Percentiles rank a stretch among this genome's conserved stretches.
Conservation (phyloP, 2,888 invertebrate genomes). For the Subacronicta megacephala region DNA sequence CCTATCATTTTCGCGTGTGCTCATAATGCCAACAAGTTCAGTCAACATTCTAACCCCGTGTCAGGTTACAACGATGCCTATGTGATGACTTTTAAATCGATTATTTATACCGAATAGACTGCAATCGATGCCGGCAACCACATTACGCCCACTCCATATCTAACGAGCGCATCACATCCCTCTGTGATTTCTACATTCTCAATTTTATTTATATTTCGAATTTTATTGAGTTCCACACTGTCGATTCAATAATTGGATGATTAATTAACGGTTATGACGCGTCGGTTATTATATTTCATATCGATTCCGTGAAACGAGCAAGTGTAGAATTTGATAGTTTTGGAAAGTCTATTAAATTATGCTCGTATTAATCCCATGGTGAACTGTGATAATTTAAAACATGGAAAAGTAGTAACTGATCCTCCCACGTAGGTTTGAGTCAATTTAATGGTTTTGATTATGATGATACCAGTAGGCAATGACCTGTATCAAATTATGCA, state of each 20-base stretch:
- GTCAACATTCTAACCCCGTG: conserved; percentile 72
- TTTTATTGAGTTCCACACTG: conserved; percentile 49
- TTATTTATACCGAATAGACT: conserved; percentile 78
- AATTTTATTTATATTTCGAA: conserved; percentile 64
- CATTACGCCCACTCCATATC: conserved; percentile 77
- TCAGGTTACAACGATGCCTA: conserved; percentile 73
- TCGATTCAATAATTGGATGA: conserved; percentile 45
- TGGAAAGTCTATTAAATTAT: conserved; percentile 51
- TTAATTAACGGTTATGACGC: conserved; percentile 46
- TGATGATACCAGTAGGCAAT: conserved; percentile 17
- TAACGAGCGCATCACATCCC: conserved; percentile 67
- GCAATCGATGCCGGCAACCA: conserved; percentile 71
- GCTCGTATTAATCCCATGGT: conserved; percentile 41
- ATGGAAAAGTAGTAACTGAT: conserved; percentile 30
- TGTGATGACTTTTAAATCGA: conserved; percentile 78
- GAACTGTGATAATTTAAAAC: conserved; percentile 34
- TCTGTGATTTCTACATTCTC: conserved; percentile 67
- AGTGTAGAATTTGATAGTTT: conserved; percentile 51
- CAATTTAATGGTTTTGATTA: conserved; percentile 42
- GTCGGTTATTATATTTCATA: conserved; percentile 48
- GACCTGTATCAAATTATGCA: conserved; percentile 31
- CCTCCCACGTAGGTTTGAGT: conserved; percentile 44
- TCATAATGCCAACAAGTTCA: conserved; percentile 71
- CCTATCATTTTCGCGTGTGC: conserved; percentile 76
- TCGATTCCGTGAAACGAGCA: conserved; percentile 44